These are phyloP conservation scores for Pteronura brasiliensis DNA, from an alignment of 2,113 vertebrate species.

Conservation along the genomic window DNA sequence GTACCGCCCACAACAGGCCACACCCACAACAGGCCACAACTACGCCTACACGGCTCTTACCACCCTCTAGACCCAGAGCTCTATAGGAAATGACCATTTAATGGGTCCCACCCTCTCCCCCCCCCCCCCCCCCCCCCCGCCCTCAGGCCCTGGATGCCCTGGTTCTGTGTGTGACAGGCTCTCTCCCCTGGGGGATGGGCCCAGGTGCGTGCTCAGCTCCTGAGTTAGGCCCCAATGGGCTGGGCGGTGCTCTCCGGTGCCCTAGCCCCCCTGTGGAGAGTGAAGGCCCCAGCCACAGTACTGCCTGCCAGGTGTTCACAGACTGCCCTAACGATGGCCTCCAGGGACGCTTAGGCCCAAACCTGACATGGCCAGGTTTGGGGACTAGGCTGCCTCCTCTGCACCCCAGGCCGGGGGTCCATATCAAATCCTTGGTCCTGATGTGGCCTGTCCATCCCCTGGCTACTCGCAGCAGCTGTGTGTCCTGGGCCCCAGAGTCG, in stretches of 20 bases:
- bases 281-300: not conserved
- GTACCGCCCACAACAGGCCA: not conserved
- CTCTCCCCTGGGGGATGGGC: no score
- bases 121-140: not conserved
- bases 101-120: not conserved
- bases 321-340: not conserved
- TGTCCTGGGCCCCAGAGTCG: not conserved
- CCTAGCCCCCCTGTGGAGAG: not conserved
- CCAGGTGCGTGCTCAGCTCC: not conserved
- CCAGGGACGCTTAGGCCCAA: not conserved
- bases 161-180: not conserved
- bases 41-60: accelerated
- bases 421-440: not conserved
- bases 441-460: not conserved
- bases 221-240: not conserved
- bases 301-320: not conserved
- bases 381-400: not conserved
- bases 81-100: not conserved
- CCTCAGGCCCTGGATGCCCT: not conserved
- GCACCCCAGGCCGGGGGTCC: not conserved
- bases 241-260: no score
- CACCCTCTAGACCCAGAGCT: not conserved
- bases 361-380: not conserved
- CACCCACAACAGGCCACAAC: no score
- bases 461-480: not conserved